Base-by-base conservation (phyloP, 2,888 invertebrate species). In the Euplexia lucipara region DNA sequence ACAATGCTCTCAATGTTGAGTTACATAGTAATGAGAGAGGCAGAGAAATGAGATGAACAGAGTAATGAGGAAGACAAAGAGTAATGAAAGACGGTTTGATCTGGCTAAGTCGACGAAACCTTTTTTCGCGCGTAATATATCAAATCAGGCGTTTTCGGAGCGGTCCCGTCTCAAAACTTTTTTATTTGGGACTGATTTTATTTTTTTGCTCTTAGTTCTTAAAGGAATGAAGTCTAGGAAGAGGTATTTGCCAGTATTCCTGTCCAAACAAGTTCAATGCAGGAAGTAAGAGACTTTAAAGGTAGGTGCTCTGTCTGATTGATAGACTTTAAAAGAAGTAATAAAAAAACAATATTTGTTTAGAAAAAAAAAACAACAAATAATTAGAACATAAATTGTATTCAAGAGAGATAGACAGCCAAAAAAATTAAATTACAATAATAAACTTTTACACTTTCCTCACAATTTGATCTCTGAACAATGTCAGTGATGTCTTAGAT, bases 91-190 rank as follows among this genome's bases (percentile, higher is more conserved):
- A n/a, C 54, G 39, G 57, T 35, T 53, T 69, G 58, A 78, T 75
- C 61, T 75, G 52, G 14, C 53, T 68, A 68, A 73, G 70, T 70
- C 66, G 42, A 39, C 62, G 39, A 56, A 70, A 75, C 58, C 59
- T 58, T 79, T 81, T 75, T 78, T 75, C 39, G 42, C 45, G 18
- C 41, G 61, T 67, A 69, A 79, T 73, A 73, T 76, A 81, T 79
- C 70, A 70, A 79, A 79, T 76, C 70, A 70, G 41, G 45, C 57
- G 42, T 52, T 58, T 37, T 51, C 8, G 53, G 76, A 6, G n/a
- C 2, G 20, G 0, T 70, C 12, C 42, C 37, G n/a, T 16, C 2
- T 75, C 51, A 61, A 39, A 1, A 0, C 45, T 0, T 45, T 8
- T 6, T 8, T 8, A 65, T 63, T 78, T 58, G 30, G 45, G 45